Evolutionary conservation across 2,797 vertebrate species (phyloP), one percentile per base, ranked within the genome.

Genomic region (Phrynocephalus forsythii): DNA sequence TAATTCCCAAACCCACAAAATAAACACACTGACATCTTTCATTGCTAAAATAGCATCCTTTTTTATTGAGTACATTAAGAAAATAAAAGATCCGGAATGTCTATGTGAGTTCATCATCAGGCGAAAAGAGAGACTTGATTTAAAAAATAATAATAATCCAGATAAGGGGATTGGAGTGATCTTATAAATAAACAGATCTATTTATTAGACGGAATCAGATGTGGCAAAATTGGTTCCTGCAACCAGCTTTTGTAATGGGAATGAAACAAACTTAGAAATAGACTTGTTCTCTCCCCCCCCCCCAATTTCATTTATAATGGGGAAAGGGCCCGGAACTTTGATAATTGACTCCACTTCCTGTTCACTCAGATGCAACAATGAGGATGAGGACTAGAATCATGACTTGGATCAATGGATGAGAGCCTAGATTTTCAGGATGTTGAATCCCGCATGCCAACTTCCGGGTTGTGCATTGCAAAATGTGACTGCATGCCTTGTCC

Each of bases 31-130:
- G 18, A 26, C 33, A 69, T n/a, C 3, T 30, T 33, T 44, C 8
- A 60, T 78, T 48, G 30, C 50, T 88, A 83, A 87, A 86, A 86
- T 71, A 86, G 60, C 60, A 15, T 9, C 6, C 10, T 24, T 56
- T 38, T 28, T 22, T 69, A 18, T 33, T 60, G 26, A 79, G 7
- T 56, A 38, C 15, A 71, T 13, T 69, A 63, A 88, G n/a, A 52
- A 84, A 88, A 30, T 48, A 83, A 56, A 22, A 79, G 56, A 71
- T 79, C 84, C 28, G 7, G 11, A 18, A 24, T 26, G 18, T 78
- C 66, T 78, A 52, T 24, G 10, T 4, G 26, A 52, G 20, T 22
- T 79, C 67, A 33, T 6, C 50, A 71, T 16, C 22, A 83, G 66
- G 30, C 66, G 48, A 30, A 15, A 71, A 24, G 24, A 30, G 56